Evolutionary conservation across 2,888 invertebrate genomes (phyloP).

Genomic region (Caenorhabditis angaria): DNA sequence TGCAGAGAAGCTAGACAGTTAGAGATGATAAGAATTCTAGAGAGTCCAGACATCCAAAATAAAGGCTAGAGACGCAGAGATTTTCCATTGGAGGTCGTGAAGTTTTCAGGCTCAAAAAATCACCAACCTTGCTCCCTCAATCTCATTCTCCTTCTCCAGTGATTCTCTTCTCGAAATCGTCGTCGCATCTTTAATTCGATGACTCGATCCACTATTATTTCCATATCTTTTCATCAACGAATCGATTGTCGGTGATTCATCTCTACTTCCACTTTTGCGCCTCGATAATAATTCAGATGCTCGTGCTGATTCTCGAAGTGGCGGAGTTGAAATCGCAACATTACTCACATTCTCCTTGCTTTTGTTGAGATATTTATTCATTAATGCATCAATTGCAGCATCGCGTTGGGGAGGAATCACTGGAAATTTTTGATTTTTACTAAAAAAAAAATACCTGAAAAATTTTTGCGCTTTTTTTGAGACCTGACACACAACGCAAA

Average conservation of each 20-base stretch:
- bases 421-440: constrained; percentile 11
- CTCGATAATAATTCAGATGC: neutral
- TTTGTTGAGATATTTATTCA: constrained; percentile 44
- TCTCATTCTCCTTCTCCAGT: constrained; percentile 18
- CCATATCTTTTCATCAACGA: constrained; percentile 39
- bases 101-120: too few species aligned
- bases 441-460: neutral
- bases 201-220: constrained; percentile 17
- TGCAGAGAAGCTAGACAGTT: too few species aligned
- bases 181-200: constrained; percentile 29
- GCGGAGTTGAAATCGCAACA: constrained; percentile 11
- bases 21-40: too few species aligned
- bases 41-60: too few species aligned
- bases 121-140: constrained; percentile 18
- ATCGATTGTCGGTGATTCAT: constrained; percentile 36
- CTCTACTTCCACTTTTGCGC: constrained; percentile 13
- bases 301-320: constrained; percentile 15
- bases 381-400: constrained; percentile 26
- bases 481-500: too few species aligned
- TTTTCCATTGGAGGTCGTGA: too few species aligned
- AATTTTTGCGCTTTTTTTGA: too few species aligned
- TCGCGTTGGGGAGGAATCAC: constrained; percentile 30
- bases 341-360: constrained; percentile 28
- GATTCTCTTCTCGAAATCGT: constrained; percentile 35
- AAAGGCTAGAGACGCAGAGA: too few species aligned